phyloP scores from a whole-genome alignment of 2,797 vertebrate genomes.

The Pantherophis vulpinus region DNA sequence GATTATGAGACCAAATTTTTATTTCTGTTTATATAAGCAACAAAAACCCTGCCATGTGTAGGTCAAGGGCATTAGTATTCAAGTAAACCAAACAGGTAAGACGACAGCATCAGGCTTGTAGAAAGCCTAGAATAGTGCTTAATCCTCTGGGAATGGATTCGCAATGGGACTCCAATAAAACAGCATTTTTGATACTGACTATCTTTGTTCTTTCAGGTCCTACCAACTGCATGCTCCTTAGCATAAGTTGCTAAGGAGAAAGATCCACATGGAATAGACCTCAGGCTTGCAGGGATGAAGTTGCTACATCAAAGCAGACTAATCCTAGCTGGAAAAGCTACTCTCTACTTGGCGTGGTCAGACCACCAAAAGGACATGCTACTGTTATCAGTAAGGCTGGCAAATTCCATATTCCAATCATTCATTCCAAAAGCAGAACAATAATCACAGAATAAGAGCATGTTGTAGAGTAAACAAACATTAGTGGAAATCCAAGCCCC shows the following conservation, averaged over 20 bases:
- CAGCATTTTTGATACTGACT: not conserved
- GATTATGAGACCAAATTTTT: not conserved
- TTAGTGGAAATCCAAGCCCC: not conserved
- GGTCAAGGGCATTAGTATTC: not conserved
- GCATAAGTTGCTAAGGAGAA: not conserved
- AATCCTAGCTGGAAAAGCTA: conserved; percentile 22
- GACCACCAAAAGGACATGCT: not conserved
- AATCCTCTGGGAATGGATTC: not conserved
- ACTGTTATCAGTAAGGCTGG: conserved; percentile 12
- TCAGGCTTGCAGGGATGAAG: conserved; percentile 8
- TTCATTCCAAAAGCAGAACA: conserved; percentile 15
- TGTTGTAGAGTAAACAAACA: not conserved
- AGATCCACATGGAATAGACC: rapidly evolving
- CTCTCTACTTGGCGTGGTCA: conserved; percentile 51
- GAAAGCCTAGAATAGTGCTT: not conserved
- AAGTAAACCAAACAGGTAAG: not conserved
- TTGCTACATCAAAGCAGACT: conserved; percentile 1
- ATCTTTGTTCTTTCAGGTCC: conserved; percentile 38
- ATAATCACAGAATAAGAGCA: not conserved
- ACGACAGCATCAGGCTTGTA: not conserved
- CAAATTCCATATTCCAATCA: conserved; percentile 51
- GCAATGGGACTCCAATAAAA: not conserved
- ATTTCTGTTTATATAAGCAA: not conserved
- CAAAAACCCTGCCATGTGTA: not conserved
- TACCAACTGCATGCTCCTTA: conserved; percentile 6